Base-by-base conservation (phyloP, 2,888 invertebrate species). In the Terebella lapidaria region DNA sequence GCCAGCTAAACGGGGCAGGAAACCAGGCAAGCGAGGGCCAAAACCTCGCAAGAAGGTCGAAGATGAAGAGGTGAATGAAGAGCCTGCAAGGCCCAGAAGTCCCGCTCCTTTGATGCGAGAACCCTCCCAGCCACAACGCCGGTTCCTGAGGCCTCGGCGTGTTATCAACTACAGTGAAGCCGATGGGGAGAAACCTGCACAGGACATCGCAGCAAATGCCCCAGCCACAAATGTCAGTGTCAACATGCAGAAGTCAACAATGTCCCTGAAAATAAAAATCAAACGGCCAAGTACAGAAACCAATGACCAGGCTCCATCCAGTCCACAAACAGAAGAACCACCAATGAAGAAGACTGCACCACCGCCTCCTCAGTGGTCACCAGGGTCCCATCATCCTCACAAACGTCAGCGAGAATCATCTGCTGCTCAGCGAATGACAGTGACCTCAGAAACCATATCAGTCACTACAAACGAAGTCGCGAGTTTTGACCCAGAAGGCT, bases 361-460 rank as follows among this genome's bases (percentile, higher is more conserved):
- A 15, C 18, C 5, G 18, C 24, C 5, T 5, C 18, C 15, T 5
- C 22, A 15, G 5, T 5, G 5, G 24, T 49, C 49, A n/a, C 49
- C 49, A 5, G n/a, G n/a, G 5, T 5, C 5, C 5, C 35, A 35
- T 18, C 10, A 15, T 24, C 18, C 10, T 5, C 49, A 24, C 5
- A 10, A 22, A 49, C 49, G 49, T 5, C 49, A 22, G 18, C 10
- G 49, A 22, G 18, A 22, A 5, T n/a, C 10, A 15, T 49, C 49
- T 5, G 49, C 18, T n/a, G 10, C 49, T 15, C 42, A 35, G 10
- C 10, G 22, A 22, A 49, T 49, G 49, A 49, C 49, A 20, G 49
- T 49, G 22, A 49, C 49, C 15, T 49, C 49, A 22, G 49, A 49
- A 49, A 49, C 49, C 18, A 49, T 49, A 10, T 49, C 49, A 10